Conservation (phyloP, 2,113 vertebrate species). For the Gallinago jamesoni region DNA sequence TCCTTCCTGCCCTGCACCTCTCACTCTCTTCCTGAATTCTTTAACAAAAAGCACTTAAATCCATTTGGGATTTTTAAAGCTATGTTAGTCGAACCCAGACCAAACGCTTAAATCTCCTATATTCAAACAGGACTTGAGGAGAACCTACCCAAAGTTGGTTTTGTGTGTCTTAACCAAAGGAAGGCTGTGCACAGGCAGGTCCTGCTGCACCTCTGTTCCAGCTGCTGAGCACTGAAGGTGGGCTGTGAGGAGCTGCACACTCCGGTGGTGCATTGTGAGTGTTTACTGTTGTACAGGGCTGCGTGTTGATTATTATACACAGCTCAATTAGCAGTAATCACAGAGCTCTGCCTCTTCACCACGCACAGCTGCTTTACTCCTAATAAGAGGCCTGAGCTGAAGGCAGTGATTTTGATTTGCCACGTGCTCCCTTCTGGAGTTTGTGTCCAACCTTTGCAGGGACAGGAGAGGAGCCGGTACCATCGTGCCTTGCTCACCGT, state of each 20-base stretch:
- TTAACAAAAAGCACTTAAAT: background rate
- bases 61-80: background rate
- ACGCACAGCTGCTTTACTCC: background rate
- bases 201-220: background rate
- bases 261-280: fast-evolving
- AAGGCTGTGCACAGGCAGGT: background rate
- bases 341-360: background rate
- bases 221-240: background rate
- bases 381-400: background rate
- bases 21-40: background rate
- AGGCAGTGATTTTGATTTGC: background rate
- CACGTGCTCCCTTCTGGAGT: background rate
- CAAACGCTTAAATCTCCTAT: fast-evolving
- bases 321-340: background rate
- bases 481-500: fast-evolving
- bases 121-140: fast-evolving
- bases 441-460: fast-evolving
- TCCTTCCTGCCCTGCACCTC: background rate
- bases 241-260: fast-evolving
- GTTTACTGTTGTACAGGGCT: background rate
- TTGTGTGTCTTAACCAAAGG: background rate
- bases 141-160: fast-evolving
- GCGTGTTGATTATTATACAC: background rate
- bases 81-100: background rate
- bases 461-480: background rate